Conservation (phyloP, 2,797 vertebrate genomes). For the Hipposideros larvatus region DNA sequence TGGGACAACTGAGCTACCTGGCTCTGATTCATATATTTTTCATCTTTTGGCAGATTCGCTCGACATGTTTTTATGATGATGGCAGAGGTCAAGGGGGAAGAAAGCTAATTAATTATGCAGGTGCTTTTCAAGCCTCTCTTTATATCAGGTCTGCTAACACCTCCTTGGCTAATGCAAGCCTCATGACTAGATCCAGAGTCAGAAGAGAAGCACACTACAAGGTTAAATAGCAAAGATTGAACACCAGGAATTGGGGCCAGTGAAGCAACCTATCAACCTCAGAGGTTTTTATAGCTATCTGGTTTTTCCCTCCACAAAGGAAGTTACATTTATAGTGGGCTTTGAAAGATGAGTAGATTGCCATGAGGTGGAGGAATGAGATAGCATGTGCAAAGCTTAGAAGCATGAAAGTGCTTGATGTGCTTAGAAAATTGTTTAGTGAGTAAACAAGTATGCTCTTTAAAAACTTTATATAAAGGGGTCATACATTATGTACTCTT, state of each 20-base stretch:
- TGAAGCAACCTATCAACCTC: neutral
- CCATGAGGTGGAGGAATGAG: neutral
- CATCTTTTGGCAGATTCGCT: neutral
- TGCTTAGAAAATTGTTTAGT: neutral
- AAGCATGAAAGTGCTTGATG: neutral
- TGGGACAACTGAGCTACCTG: neutral
- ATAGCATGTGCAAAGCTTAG: neutral
- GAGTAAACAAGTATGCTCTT: neutral
- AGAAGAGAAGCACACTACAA: no score
- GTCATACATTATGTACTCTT: neutral
- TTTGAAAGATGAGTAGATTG: neutral
- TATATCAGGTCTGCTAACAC: neutral
- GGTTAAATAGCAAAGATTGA: neutral
- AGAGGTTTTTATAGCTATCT: neutral
- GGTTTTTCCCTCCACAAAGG: neutral
- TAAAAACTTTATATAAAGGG: neutral
- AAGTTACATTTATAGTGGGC: neutral
- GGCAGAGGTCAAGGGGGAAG: neutral
- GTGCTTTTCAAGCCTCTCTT: slow-evolving; percentile 16
- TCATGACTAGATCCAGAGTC: neutral
- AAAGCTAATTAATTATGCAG: neutral
- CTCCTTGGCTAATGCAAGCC: neutral
- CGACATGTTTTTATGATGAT: neutral
- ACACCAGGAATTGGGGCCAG: neutral
- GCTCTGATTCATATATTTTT: neutral